phyloP scores from a whole-genome alignment of 2,113 vertebrate genomes.

The Myocastor coypus region DNA sequence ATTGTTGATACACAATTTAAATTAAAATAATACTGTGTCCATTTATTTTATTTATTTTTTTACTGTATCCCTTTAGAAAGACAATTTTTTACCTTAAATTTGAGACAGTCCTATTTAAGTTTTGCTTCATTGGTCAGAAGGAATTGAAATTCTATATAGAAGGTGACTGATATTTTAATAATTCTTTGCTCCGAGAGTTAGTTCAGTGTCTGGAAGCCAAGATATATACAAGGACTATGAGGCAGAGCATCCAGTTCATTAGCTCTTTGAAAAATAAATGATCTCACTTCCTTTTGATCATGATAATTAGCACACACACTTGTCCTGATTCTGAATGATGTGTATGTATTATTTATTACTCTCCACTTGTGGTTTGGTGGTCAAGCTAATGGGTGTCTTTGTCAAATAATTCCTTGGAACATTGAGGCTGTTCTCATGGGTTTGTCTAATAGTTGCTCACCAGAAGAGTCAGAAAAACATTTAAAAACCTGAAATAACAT shows the following conservation, averaged over 20 bases:
- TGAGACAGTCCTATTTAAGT: not conserved
- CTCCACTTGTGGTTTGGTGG: conserved; percentile 75
- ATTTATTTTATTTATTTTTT: too few relatives aligned
- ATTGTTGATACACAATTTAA: not conserved
- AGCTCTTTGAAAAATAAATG: conserved; percentile 78
- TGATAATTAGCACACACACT: conserved; percentile 55
- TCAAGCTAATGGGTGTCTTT: conserved; percentile 64
- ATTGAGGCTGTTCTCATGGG: not conserved
- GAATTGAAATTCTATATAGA: conserved; percentile 49
- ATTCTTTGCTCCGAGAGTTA: not conserved
- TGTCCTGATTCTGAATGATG: not conserved
- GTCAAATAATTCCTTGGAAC: not conserved
- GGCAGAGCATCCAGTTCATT: conserved; percentile 61
- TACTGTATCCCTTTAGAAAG: conserved; percentile 37
- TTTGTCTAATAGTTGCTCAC: conserved; percentile 3
- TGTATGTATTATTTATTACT: conserved; percentile 65
- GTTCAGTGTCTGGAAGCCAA: conserved; percentile 11
- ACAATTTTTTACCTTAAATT: not conserved
- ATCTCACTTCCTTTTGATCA: conserved; percentile 71
- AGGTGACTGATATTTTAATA: not conserved
- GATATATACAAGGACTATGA: not conserved
- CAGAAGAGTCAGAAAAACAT: conserved; percentile 1
- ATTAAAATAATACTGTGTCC: conserved; percentile 4
- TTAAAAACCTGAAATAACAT: not conserved
- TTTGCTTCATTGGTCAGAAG: conserved; percentile 43